Evolutionary conservation across 2,113 vertebrate species (phyloP).

Genomic region (Dicrurus megarhynchus): DNA sequence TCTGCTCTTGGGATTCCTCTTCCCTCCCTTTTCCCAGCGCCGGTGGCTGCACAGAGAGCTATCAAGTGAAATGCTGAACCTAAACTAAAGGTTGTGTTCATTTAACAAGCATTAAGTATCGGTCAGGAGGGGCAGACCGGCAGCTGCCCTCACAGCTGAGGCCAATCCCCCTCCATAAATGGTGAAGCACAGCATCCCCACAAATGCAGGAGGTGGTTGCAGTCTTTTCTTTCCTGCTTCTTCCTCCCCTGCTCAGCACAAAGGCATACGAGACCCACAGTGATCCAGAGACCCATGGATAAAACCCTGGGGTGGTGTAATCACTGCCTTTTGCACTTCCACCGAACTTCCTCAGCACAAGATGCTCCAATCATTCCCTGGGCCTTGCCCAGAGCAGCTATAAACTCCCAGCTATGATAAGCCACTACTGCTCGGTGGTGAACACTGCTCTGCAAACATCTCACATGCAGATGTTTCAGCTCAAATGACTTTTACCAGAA

Average conservation of each 20-base stretch:
- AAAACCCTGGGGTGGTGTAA: not conserved
- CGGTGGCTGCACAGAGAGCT: not conserved
- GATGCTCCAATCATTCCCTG: not conserved
- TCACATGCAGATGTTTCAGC: not conserved
- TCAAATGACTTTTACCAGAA: not conserved
- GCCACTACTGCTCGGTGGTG: not conserved
- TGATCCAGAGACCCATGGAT: not conserved
- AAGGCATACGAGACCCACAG: rapidly evolving
- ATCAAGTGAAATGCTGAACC: constrained; percentile 46
- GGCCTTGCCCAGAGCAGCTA: not conserved
- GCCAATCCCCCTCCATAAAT: constrained; percentile 9
- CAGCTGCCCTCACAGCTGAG: constrained; percentile 35
- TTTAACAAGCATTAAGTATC: constrained; percentile 32
- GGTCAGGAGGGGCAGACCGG: not conserved
- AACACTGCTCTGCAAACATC: not conserved
- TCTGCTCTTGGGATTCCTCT: constrained; percentile 37
- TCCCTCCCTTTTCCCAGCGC: constrained; percentile 34
- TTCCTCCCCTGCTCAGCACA: not conserved
- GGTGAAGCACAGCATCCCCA: not conserved
- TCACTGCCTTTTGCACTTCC: not conserved
- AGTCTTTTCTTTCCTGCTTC: not conserved
- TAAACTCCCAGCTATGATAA: not conserved
- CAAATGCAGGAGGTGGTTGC: not conserved
- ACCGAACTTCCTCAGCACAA: not conserved
- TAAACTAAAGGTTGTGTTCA: constrained; percentile 26